Conservation (phyloP, 2,797 vertebrate genomes). For the Xenopus petersii region DNA sequence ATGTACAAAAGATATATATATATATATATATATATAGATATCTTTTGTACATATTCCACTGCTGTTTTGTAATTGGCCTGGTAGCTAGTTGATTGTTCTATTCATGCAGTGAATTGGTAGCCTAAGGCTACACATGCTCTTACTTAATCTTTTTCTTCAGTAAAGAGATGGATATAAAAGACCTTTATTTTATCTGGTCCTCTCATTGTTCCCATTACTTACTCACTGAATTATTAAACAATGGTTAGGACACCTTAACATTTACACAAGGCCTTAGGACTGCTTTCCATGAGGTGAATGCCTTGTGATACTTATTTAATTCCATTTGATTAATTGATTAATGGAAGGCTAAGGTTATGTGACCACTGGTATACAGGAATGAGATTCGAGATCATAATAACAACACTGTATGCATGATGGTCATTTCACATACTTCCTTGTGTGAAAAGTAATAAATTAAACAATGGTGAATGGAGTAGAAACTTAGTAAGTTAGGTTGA, state of each 20-base stretch:
- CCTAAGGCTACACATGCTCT: constrained; percentile 15
- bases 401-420: too few species aligned
- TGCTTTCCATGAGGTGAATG: constrained; percentile 26
- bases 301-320: constrained; percentile 42
- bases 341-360: constrained; percentile 24
- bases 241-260: constrained; percentile 19
- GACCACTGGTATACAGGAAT: too few species aligned
- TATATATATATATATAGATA: too few species aligned
- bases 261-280: constrained; percentile 7
- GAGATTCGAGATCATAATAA: too few species aligned
- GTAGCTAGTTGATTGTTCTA: constrained; percentile 6
- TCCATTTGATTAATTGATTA: constrained; percentile 5
- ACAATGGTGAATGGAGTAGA: too few species aligned
- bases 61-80: neutral
- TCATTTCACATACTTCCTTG: too few species aligned
- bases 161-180: constrained; percentile 8
- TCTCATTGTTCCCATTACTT: constrained; percentile 12
- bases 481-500: too few species aligned
- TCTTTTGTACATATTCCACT: neutral
- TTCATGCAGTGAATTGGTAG: neutral
- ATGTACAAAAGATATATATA: too few species aligned
- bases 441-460: too few species aligned
- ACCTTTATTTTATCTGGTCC: constrained; percentile 8
- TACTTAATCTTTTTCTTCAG: constrained; percentile 2
- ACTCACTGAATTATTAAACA: constrained; percentile 26